phyloP scores from a whole-genome alignment of 2,113 vertebrate species.

The Noctilio leporinus region DNA sequence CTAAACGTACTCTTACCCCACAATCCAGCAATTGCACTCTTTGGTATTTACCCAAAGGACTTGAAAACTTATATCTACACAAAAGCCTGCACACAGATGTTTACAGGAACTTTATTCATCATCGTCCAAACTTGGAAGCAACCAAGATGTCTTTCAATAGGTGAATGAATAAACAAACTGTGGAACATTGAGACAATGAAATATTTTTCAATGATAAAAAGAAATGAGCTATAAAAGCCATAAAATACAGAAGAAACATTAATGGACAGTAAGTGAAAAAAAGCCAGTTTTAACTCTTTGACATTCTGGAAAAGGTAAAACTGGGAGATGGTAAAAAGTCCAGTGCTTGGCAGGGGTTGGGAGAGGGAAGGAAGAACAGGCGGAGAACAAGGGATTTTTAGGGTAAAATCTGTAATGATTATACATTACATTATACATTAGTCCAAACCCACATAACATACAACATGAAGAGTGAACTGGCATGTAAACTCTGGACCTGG shows the following conservation, averaged over 20 bases:
- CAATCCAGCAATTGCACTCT: no score
- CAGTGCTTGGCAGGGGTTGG: background rate
- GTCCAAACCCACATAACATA: background rate
- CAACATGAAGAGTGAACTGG: no score
- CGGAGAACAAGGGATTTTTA: no score
- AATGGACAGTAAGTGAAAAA: background rate
- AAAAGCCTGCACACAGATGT: background rate
- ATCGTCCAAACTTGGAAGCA: background rate
- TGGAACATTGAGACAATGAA: background rate
- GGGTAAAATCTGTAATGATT: background rate
- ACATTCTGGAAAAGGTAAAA: background rate
- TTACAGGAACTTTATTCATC: background rate
- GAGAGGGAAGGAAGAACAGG: background rate
- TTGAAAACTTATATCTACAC: background rate
- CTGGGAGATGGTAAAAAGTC: background rate
- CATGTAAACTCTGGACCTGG: rapidly evolving
- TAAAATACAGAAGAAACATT: background rate
- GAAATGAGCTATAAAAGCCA: background rate
- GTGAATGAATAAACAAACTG: background rate
- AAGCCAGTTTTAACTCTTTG: background rate
- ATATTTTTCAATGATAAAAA: background rate
- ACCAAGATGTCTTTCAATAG: background rate
- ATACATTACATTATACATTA: background rate
- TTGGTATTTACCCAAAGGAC: background rate
- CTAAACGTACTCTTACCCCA: background rate